A percentile compares a stretch with the other conserved stretches of the same genome.
Conservation (phyloP, 2,113 vertebrate species). For the Thalassoma bifasciatum region DNA sequence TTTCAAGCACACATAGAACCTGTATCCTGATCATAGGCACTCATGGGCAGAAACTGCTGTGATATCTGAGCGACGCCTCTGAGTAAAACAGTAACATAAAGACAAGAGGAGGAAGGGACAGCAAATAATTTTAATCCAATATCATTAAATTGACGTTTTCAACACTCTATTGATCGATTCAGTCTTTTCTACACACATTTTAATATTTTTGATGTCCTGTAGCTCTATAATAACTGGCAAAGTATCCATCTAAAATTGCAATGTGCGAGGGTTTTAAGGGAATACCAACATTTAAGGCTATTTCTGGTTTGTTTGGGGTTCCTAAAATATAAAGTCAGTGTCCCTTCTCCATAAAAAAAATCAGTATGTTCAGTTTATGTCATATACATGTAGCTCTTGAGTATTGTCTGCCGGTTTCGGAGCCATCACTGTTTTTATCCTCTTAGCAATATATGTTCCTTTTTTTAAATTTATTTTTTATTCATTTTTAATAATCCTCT, state of each 20-base stretch:
- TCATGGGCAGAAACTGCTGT: not conserved
- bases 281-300: no score
- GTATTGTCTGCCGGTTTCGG: no score
- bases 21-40: not conserved
- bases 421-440: no score
- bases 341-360: not conserved
- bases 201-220: no score
- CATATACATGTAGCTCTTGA: no score
- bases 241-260: not conserved
- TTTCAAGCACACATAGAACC: not conserved
- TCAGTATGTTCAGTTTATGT: not conserved
- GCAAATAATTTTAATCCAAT: not conserved
- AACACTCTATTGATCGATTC: not conserved
- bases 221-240: not conserved
- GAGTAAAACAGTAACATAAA: not conserved
- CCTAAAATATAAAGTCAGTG: no score
- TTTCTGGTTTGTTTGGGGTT: no score
- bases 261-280: no score
- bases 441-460: not conserved
- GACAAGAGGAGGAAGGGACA: not conserved
- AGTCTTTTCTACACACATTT: not conserved
- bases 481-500: no score
- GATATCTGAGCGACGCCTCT: conserved; percentile 6
- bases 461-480: not conserved
- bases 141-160: not conserved